Percentiles rank a stretch among this genome's conserved stretches.
These are phyloP conservation scores for Cheilosia vulpina DNA, from an alignment of 2,888 invertebrate species.

Conservation along the genomic window DNA sequence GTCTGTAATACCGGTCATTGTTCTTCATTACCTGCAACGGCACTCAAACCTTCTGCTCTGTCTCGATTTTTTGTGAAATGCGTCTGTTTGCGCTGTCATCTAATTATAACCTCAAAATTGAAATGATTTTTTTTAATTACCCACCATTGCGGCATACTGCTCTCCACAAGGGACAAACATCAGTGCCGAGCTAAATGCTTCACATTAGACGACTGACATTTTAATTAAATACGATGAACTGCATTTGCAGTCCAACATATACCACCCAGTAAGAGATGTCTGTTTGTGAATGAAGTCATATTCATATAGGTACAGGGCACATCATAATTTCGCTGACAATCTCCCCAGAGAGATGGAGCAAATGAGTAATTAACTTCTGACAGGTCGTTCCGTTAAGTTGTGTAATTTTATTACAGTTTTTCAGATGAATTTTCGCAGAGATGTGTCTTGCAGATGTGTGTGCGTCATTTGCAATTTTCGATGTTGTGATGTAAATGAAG, in stretches of 20 bases:
- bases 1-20: neutral
- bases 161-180: slow-evolving; percentile 3
- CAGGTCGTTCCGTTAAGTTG: slow-evolving; percentile 45
- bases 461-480: slow-evolving; percentile 10
- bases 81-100: slow-evolving; percentile 26
- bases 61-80: neutral
- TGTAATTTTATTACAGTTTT: slow-evolving; percentile 32
- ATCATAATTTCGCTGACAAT: slow-evolving; percentile 35
- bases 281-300: slow-evolving; percentile 27
- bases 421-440: neutral
- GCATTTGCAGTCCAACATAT: slow-evolving; percentile 13
- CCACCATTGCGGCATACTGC: neutral
- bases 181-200: slow-evolving; percentile 9
- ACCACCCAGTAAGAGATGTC: slow-evolving; percentile 8
- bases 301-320: slow-evolving; percentile 17
- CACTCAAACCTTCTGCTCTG: neutral
- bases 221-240: slow-evolving; percentile 59
- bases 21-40: neutral
- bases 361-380: slow-evolving; percentile 61
- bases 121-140: slow-evolving; percentile 7
- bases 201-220: slow-evolving; percentile 27
- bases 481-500: neutral
- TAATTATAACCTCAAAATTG: slow-evolving; percentile 25
- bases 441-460: slow-evolving; percentile 6
- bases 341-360: slow-evolving; percentile 9